A percentile compares a stretch with the other conserved stretches of the same genome.
phyloP scores from a whole-genome alignment of 2,797 vertebrate genomes.

The Pseudochaenichthys georgianus region DNA sequence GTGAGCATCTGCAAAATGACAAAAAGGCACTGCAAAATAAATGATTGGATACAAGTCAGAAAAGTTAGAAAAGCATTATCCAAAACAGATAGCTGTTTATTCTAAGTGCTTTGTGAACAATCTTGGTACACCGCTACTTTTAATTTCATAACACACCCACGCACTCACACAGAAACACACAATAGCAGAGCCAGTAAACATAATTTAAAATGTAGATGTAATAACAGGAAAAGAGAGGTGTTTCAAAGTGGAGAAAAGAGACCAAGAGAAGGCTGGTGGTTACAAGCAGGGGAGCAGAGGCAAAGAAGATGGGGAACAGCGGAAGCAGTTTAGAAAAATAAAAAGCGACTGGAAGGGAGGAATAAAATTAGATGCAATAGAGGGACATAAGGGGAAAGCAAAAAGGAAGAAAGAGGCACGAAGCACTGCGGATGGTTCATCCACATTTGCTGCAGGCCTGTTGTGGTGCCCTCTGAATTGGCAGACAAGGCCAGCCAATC shows the following conservation, averaged over 20 bases:
- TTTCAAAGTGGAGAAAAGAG: slow-evolving; percentile 37
- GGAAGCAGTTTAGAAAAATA: slow-evolving; percentile 18
- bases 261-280: slow-evolving; percentile 5
- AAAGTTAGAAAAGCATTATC: slow-evolving; percentile 62
- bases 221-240: slow-evolving; percentile 65
- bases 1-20: slow-evolving; percentile 54
- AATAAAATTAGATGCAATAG: slow-evolving; percentile 32
- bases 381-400: slow-evolving; percentile 19
- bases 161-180: slow-evolving; percentile 11
- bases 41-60: slow-evolving; percentile 54
- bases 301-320: slow-evolving; percentile 7
- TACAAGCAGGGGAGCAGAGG: slow-evolving; percentile 3
- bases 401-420: slow-evolving; percentile 24
- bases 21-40: slow-evolving; percentile 50
- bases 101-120: slow-evolving; percentile 62
- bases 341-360: slow-evolving; percentile 21
- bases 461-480: slow-evolving; percentile 32
- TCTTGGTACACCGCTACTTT: slow-evolving; percentile 57
- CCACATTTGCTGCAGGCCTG: slow-evolving; percentile 33
- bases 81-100: slow-evolving; percentile 61
- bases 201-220: slow-evolving; percentile 76
- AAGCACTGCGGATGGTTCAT: slow-evolving; percentile 28
- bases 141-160: slow-evolving; percentile 57
- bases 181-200: slow-evolving; percentile 47
- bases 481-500: slow-evolving; percentile 15